phyloP scores from a whole-genome alignment of 2,113 vertebrate species.

The Anarrhichthys ocellatus region DNA sequence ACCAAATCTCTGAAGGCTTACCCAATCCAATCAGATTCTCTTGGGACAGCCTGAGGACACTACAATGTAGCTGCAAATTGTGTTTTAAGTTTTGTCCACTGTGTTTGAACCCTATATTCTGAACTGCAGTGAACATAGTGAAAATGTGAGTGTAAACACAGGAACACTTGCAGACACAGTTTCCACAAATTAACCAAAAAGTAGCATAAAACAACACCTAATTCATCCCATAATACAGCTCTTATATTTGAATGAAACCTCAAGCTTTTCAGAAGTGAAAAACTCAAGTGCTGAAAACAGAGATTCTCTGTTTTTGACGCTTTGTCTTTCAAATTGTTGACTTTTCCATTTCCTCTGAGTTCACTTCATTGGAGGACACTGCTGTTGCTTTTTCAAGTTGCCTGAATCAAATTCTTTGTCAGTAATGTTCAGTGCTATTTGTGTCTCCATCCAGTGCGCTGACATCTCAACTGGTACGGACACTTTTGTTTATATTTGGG shows the following conservation, averaged over 20 bases:
- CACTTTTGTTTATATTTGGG: conserved; percentile 25
- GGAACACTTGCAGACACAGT: neutral
- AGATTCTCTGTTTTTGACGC: neutral
- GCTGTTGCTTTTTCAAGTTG: neutral
- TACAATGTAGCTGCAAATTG: neutral
- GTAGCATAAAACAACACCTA: neutral
- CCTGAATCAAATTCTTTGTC: neutral
- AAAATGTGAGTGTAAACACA: neutral
- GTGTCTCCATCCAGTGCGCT: neutral
- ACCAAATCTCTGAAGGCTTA: neutral
- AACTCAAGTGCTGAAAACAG: neutral
- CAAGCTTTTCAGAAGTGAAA: neutral
- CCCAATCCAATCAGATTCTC: neutral
- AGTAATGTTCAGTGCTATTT: neutral
- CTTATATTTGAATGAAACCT: neutral
- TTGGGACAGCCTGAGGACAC: neutral
- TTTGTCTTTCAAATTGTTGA: neutral
- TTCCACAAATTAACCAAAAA: neutral
- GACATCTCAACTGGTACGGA: conserved; percentile 11
- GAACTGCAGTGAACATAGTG: neutral
- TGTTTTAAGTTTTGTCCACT: neutral
- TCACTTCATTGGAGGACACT: conserved; percentile 30
- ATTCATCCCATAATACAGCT: neutral
- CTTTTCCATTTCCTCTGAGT: conserved; percentile 22
- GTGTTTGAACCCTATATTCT: neutral